These are phyloP conservation scores for Pecten maximus DNA, from an alignment of 2,888 invertebrate genomes.

Conservation along the genomic window DNA sequence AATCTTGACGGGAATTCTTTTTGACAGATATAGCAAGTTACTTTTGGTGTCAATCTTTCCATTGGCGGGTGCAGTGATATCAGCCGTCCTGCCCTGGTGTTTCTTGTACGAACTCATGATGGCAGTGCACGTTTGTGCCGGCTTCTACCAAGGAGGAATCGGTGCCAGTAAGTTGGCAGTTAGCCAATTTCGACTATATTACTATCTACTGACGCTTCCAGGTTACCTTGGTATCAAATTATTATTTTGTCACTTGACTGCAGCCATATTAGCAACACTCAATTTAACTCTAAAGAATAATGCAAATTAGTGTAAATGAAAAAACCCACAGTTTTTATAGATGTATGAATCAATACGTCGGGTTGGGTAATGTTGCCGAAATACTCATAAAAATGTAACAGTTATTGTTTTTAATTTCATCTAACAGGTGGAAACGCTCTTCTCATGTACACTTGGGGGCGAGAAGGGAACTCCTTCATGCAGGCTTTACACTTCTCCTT, in stretches of 20 bases:
- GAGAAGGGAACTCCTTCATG: slow-evolving; percentile 81
- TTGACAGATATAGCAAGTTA: neutral
- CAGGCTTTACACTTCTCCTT: slow-evolving; percentile 83
- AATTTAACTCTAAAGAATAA: too few species aligned
- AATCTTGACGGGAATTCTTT: slow-evolving; percentile 73
- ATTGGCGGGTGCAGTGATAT: neutral
- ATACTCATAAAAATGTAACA: too few species aligned
- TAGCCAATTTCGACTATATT: too few species aligned
- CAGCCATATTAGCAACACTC: too few species aligned
- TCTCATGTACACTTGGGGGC: slow-evolving; percentile 78
- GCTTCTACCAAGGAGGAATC: slow-evolving; percentile 78
- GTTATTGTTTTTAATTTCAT: too few species aligned
- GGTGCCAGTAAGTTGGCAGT: slow-evolving; percentile 78
- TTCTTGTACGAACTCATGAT: slow-evolving; percentile 65
- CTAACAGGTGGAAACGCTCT: slow-evolving; percentile 78
- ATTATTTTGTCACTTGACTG: too few species aligned
- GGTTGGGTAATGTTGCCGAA: too few species aligned
- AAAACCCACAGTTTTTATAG: too few species aligned
- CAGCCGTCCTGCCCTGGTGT: slow-evolving; percentile 74
- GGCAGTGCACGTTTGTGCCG: slow-evolving; percentile 70
- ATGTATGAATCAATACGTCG: too few species aligned
- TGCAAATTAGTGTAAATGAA: too few species aligned
- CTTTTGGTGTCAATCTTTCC: neutral
- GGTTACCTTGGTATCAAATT: too few species aligned
- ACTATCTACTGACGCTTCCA: neutral